A percentile compares a stretch with the other conserved stretches of the same genome.
These are phyloP conservation scores for Melanostoma mellinum DNA, from an alignment of 2,888 invertebrate species.

Conservation along the genomic window DNA sequence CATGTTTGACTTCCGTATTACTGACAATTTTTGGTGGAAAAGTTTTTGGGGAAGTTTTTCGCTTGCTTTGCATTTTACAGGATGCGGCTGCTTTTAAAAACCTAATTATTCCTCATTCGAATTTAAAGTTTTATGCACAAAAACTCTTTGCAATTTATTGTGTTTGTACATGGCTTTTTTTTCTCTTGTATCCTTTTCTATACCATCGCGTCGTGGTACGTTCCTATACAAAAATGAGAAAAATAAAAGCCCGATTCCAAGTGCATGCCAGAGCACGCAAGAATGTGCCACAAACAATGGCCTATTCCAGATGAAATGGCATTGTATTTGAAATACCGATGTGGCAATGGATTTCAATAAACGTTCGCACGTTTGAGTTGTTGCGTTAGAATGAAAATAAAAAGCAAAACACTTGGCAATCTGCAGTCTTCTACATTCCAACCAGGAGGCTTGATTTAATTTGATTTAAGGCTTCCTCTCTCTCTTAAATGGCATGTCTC, in stretches of 20 bases:
- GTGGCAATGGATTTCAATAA: conserved; percentile 68
- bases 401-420: conserved; percentile 35
- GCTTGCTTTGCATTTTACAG: conserved; percentile 10
- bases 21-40: conserved; percentile 45
- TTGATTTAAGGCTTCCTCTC: conserved; percentile 46
- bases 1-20: conserved; percentile 55
- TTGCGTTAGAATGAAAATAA: conserved; percentile 43
- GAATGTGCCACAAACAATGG: conserved; percentile 56
- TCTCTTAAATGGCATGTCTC: too few species aligned
- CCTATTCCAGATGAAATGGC: conserved; percentile 13
- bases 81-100: neutral
- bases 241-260: conserved; percentile 41
- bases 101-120: conserved; percentile 16
- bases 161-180: neutral
- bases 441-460: conserved; percentile 38
- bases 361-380: conserved; percentile 60
- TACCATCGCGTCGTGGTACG: neutral
- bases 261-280: conserved; percentile 35
- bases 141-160: too few species aligned
- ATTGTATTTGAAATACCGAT: conserved; percentile 46
- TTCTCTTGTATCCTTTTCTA: neutral
- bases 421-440: conserved; percentile 28
- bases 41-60: conserved; percentile 21
- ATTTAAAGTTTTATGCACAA: too few species aligned
- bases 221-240: neutral